Conservation (phyloP, 2,797 vertebrate species). For the Merluccius polli region DNA sequence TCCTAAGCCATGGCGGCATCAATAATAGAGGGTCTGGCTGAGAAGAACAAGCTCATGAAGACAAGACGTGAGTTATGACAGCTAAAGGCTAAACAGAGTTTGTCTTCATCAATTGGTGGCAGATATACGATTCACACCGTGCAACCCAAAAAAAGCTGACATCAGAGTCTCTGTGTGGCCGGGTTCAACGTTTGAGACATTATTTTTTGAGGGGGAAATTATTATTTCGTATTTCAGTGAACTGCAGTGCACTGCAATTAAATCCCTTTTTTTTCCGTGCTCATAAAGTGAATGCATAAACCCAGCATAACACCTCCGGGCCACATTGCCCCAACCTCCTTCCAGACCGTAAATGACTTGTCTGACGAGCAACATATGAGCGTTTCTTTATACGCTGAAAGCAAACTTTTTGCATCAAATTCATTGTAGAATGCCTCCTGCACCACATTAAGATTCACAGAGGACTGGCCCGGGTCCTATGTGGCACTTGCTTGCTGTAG, state of each 20-base stretch:
- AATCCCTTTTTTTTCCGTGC: slow-evolving; percentile 15
- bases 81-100: not conserved
- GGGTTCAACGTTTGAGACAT: not conserved
- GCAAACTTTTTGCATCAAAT: slow-evolving; percentile 17
- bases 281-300: slow-evolving; percentile 27
- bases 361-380: slow-evolving; percentile 47
- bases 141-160: not conserved
- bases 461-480: slow-evolving; percentile 54
- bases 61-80: not conserved
- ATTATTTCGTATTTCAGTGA: not conserved
- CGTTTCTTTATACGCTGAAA: slow-evolving; percentile 25
- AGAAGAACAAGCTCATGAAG: not conserved
- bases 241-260: slow-evolving; percentile 3
- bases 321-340: slow-evolving; percentile 38
- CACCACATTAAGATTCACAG: slow-evolving; percentile 54
- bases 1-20: not conserved
- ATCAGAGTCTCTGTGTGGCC: not conserved
- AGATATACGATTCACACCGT: not conserved
- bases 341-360: slow-evolving; percentile 45
- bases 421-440: slow-evolving; percentile 46
- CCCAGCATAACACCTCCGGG: slow-evolving; percentile 39
- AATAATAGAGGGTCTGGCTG: slow-evolving; percentile 23
- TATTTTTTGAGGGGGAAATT: not conserved
- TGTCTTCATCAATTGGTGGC: not conserved
- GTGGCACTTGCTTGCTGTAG: slow-evolving; percentile 34